Base-by-base conservation (phyloP, 2,888 invertebrate species). In the Pelosia muscerda region DNA sequence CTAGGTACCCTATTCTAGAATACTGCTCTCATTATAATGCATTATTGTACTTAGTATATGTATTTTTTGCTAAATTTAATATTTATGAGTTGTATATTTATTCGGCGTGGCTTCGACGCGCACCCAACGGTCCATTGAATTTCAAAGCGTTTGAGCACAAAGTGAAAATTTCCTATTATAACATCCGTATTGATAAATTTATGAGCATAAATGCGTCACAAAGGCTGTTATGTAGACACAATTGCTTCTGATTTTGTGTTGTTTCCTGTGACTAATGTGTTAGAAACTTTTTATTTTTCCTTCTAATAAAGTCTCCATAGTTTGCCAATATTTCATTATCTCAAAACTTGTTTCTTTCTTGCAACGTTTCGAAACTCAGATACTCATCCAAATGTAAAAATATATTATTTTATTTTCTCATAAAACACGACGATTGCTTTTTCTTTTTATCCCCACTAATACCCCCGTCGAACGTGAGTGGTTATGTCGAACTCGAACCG, bases 61-160 rank as follows among this genome's bases (percentile, higher is more conserved):
- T 65, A 66, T 64, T 71, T 76, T 77, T 78, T 71, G 72, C 70
- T 73, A 77, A 77, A 70, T 76, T 77, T 81, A 83, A 83, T 82
- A 82, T 86, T 82, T 83, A 84, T 84, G 79, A 82, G 79, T 69
- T 75, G 73, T 74, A 70, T 76, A 79, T 82, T 85, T 81, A 83
- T 81, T 78, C 80, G 54, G 70, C 73, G 65, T 74, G 71, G 76
- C 71, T 77, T 75, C 75, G 69, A 77, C 75, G 77, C 70, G 65
- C 76, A 67, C 65, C 72, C 68, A 79, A 77, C 85, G 84, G 81
- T 85, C 84, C 81, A 86, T 83, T 87, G 85, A 78, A 74, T 84
- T 82, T 82, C 86, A 86, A 87, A 86, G 86, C 80, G 79, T 74
- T n/a, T 75, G 78, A 82, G 77, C 83, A 85, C 78, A 81, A 83